phyloP scores from a whole-genome alignment of 2,797 vertebrate genomes.

The Tinamus major region DNA sequence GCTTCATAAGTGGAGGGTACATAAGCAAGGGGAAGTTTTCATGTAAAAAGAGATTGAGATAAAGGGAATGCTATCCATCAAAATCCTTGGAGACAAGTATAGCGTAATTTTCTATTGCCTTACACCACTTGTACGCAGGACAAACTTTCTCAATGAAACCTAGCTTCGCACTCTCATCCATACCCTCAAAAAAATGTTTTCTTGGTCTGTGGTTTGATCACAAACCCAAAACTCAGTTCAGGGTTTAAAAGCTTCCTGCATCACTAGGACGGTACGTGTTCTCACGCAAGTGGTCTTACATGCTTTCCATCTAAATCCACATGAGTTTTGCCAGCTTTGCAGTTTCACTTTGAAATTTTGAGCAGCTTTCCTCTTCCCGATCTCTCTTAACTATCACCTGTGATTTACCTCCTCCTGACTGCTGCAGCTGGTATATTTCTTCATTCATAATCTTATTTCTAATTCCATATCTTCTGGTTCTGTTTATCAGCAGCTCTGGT shows the following conservation, averaged over 20 bases:
- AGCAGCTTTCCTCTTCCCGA: not conserved
- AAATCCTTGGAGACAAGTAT: not conserved
- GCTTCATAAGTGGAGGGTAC: not conserved
- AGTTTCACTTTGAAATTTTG: not conserved
- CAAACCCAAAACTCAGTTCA: not conserved
- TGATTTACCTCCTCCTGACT: not conserved
- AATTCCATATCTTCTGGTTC: not conserved
- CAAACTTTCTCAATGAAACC: slow-evolving; percentile 14
- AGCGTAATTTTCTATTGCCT: not conserved
- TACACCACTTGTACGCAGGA: not conserved
- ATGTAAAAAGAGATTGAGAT: not conserved
- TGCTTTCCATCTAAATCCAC: not conserved
- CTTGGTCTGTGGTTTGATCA: slow-evolving; percentile 4
- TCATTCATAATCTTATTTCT: not conserved
- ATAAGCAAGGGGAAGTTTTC: not conserved
- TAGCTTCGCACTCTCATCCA: not conserved
- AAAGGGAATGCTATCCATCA: not conserved
- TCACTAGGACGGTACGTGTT: not conserved
- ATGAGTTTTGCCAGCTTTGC: not conserved
- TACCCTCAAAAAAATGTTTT: not conserved
- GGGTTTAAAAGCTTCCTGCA: slow-evolving; percentile 19
- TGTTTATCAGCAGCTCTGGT: not conserved
- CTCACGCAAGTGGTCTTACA: not conserved
- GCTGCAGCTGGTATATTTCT: not conserved
- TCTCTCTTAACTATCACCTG: not conserved